Base-by-base conservation (phyloP, 2,888 invertebrate genomes). In the Leucozona laternaria region DNA sequence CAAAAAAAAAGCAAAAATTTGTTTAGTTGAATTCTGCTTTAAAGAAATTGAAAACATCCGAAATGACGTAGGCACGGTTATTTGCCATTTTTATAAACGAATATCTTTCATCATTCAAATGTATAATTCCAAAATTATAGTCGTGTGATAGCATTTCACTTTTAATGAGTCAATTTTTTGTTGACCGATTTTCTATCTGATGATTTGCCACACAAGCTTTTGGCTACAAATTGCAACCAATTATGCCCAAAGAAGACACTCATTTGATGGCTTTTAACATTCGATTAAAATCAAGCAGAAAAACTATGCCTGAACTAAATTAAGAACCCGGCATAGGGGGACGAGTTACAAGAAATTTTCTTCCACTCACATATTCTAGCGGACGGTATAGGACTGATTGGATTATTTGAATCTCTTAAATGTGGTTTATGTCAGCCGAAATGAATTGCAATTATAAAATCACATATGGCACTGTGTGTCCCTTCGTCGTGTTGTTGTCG, bases 381-480 rank as follows among this genome's bases (percentile, higher is more conserved):
- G 58, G 37, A 22, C 34, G 58, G 31, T 58, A 28, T 34, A 58
- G 34, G 31, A 34, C 20, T 20, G 17, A 28, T 22, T 4, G 43
- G 20, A 45, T 72, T 31, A 40, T 57, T 58, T n/a, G n/a, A 45
- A 45, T 37, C 43, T 43, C 55, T 57, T 43, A 17, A 58, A 37
- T 28, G 60, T 45, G 50, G 64, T 60, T n/a, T n/a, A 79, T 84
- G 79, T 71, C 70, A 71, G 57, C 66, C 64, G 25, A 64, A 79
- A 84, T 84, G 64, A 79, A 84, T 79, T 79, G 37, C 80, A 84
- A n/a, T 60, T 40, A 37, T 22, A 22, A 40, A 40, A 60, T 22
- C 37, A 8, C 60, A 60, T 25, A 60, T 60, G 60, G 22, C 22
- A 45, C 8, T 45, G 45, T 28, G 11, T 25, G 22, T 43, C 62